Percentiles rank a stretch among this genome's conserved stretches.
These are phyloP conservation scores for Flabesymbios commensalis DNA, from an alignment of 2,888 invertebrate genomes.

Conservation along the genomic window DNA sequence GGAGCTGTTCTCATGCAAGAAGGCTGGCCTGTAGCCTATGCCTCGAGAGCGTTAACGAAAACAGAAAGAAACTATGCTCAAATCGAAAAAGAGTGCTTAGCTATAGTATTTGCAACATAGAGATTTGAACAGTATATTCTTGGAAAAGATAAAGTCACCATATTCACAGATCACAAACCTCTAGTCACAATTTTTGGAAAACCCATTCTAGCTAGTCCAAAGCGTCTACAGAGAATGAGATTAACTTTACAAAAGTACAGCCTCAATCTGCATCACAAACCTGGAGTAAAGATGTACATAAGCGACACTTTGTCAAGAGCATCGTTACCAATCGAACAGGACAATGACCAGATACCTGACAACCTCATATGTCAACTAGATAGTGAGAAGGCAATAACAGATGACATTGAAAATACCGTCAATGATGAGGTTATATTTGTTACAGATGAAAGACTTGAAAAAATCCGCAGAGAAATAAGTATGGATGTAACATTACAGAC, in stretches of 20 bases:
- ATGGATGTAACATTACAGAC: too few species aligned
- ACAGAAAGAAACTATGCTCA: neutral
- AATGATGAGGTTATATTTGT: too few species aligned
- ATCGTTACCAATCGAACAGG: too few species aligned
- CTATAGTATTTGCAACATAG: neutral
- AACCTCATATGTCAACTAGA: too few species aligned
- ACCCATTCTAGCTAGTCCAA: neutral
- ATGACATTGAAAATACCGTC: too few species aligned
- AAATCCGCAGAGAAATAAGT: too few species aligned
- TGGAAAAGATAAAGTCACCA: neutral
- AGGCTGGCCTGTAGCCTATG: neutral
- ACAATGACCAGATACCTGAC: too few species aligned
- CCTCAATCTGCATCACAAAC: neutral
- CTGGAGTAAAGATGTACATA: too few species aligned
- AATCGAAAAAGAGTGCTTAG: conserved; percentile 9
- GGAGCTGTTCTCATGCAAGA: conserved; percentile 4
- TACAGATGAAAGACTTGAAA: too few species aligned
- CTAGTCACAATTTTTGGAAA: too few species aligned
- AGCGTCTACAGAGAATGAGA: neutral
- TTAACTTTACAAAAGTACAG: neutral
- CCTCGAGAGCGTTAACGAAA: neutral
- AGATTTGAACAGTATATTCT: neutral
- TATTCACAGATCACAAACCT: neutral
- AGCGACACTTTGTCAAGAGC: too few species aligned
- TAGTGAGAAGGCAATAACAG: too few species aligned